Base-by-base conservation (phyloP, 30 jellyfish, hydroid and myxozoan species). In the Cassiopea xamachana region DNA sequence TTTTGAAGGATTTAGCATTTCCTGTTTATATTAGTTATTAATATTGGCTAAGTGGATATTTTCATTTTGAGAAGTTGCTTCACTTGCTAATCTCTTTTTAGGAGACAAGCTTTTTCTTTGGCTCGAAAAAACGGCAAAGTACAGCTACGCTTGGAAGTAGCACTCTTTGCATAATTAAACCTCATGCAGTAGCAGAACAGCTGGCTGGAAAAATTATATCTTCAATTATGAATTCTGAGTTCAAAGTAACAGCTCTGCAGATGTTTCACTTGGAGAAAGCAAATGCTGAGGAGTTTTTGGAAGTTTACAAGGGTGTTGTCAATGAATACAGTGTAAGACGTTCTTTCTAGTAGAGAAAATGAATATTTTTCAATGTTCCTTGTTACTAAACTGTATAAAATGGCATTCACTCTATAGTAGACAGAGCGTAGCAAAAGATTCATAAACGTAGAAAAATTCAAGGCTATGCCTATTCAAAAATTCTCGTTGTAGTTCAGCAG, bases 281-380 rank as follows among this genome's bases (percentile, higher is more conserved):
- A 79, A 93, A 96, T 87, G 98, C 98, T 15, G 99, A 96, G 74
- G 99, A 96, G 71, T 96, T 96, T 64, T 79, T 88, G 73, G 99
- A 96, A 87, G 85, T 96, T 39, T 96, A 96, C 84, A 96, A 96
- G 87, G 99, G 99, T 27, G 99, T 96, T 69, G 99, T 96, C 46
- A 92, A 68, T 75, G 99, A 96, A 76, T 96, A 92, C 92, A 73
- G 97, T 70, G 99, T 96, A 88, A 75, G 99, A 45, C 14, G 5
- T 1, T 62, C 7, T 16, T 1, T 48, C 2, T 2, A 4, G 7
- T 7, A 48, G 7, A 2, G 4, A 48, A 79, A 47, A 2, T 46
- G 7, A 83, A 8, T 79, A 46, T 12, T 75, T 16, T 16, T 75
- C 62, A 47, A 47, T n/a, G n/a, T n/a, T n/a, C n/a, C n/a, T n/a